Percentiles rank a stretch among this genome's conserved stretches.
Conservation (phyloP, 2,888 invertebrate species). For the Diaprepes abbreviatus region DNA sequence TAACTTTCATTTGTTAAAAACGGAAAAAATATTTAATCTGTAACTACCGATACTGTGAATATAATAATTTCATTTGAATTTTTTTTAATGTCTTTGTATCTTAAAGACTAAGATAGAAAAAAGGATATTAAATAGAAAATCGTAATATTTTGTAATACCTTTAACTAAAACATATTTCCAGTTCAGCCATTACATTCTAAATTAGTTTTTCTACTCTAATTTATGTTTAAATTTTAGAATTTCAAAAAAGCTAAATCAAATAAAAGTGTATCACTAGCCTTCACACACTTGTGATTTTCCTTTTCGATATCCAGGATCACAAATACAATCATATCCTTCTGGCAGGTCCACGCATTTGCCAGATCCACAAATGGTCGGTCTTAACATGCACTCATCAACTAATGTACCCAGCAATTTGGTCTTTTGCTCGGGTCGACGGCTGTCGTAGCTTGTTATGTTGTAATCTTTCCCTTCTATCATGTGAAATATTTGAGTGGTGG, state of each 20-base stretch:
- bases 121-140: too few relatives aligned
- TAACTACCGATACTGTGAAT: too few relatives aligned
- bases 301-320: slow-evolving; percentile 77
- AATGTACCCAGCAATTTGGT: slow-evolving; percentile 60
- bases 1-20: too few relatives aligned
- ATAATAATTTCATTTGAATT: too few relatives aligned
- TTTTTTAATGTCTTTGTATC: too few relatives aligned
- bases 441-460: slow-evolving; percentile 38
- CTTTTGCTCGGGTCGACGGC: slow-evolving; percentile 45
- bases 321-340: slow-evolving; percentile 84
- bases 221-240: too few relatives aligned
- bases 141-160: too few relatives aligned
- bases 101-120: too few relatives aligned
- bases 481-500: slow-evolving; percentile 38
- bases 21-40: too few relatives aligned
- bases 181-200: too few relatives aligned
- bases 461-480: slow-evolving; percentile 36
- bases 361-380: slow-evolving; percentile 81
- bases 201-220: too few relatives aligned
- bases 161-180: too few relatives aligned
- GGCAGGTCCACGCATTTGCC: slow-evolving; percentile 81
- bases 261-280: slow-evolving; percentile 63
- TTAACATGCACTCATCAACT: slow-evolving; percentile 83
- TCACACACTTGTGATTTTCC: slow-evolving; percentile 70
- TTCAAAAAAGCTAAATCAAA: slow-evolving; percentile 24